phyloP scores from a whole-genome alignment of 2,113 vertebrate species.

The Sturnira hondurensis region DNA sequence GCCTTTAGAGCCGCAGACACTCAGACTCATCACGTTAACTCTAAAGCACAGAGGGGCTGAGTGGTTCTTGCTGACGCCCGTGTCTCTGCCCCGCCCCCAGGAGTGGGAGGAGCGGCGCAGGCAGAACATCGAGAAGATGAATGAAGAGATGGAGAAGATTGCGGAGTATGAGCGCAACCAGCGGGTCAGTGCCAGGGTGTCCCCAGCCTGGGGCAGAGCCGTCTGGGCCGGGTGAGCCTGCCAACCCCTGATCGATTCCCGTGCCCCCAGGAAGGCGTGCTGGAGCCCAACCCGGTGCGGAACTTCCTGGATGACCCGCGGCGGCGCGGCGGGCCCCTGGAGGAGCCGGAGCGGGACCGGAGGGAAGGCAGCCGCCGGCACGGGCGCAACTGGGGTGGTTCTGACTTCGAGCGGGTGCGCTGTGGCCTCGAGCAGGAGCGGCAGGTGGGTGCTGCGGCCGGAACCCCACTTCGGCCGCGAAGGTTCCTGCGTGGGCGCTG shows the following conservation, averaged over 20 bases:
- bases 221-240: fast-evolving
- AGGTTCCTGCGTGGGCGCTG: background rate
- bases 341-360: slow-evolving; percentile 82
- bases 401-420: slow-evolving; percentile 93
- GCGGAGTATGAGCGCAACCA: slow-evolving; percentile 91
- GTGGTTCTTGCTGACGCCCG: fast-evolving
- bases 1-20: background rate
- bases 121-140: slow-evolving; percentile 95
- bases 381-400: slow-evolving; percentile 91
- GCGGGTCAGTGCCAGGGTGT: slow-evolving; percentile 75
- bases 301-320: slow-evolving; percentile 94
- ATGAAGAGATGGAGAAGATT: slow-evolving; percentile 94
- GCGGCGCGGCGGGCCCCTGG: slow-evolving; percentile 80
- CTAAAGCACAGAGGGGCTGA: fast-evolving
- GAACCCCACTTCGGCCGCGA: no score
- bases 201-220: fast-evolving
- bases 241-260: fast-evolving
- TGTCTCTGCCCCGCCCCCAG: slow-evolving; percentile 57
- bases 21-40: background rate
- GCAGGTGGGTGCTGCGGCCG: slow-evolving; percentile 73
- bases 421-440: slow-evolving; percentile 86
- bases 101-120: slow-evolving; percentile 93
- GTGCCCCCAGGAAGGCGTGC: slow-evolving; percentile 77
- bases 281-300: slow-evolving; percentile 88
- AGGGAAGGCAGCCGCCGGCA: slow-evolving; percentile 93